These are phyloP conservation scores for Apistogramma diplotaenia DNA, from an alignment of 2,113 vertebrate species.

Conservation along the genomic window DNA sequence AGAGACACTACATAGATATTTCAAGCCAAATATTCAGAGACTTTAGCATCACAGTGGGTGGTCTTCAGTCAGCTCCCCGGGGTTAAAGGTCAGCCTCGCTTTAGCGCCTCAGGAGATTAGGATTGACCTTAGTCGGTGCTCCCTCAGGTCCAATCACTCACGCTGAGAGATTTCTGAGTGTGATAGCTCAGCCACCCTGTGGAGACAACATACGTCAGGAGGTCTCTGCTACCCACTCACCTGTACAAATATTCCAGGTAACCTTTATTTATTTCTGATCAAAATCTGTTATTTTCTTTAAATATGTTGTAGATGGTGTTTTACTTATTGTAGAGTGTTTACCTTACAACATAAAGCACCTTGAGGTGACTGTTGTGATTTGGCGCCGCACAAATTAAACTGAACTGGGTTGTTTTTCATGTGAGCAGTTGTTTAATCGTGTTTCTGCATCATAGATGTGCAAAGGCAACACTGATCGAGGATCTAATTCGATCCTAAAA, in stretches of 20 bases:
- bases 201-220: not conserved
- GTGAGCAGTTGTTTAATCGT: not conserved
- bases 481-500: not conserved
- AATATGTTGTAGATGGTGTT: not conserved
- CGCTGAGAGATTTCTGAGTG: not conserved
- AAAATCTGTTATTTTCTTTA: not conserved
- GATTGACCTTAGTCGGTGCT: not conserved
- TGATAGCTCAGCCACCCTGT: rapidly evolving
- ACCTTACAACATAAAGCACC: too few relatives aligned
- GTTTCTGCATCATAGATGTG: too few relatives aligned
- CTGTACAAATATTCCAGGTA: not conserved
- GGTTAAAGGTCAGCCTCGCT: not conserved
- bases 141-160: not conserved
- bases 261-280: not conserved
- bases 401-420: not conserved
- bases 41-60: not conserved
- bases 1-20: not conserved
- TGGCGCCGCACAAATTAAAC: too few relatives aligned
- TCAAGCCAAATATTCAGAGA: not conserved
- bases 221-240: not conserved
- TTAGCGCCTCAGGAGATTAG: not conserved
- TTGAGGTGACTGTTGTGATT: too few relatives aligned
- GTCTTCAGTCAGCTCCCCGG: not conserved
- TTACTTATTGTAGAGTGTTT: too few relatives aligned
- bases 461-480: too few relatives aligned